Evolutionary conservation across 2,797 vertebrate species (phyloP).

Genomic region (Liparis tanakae): DNA sequence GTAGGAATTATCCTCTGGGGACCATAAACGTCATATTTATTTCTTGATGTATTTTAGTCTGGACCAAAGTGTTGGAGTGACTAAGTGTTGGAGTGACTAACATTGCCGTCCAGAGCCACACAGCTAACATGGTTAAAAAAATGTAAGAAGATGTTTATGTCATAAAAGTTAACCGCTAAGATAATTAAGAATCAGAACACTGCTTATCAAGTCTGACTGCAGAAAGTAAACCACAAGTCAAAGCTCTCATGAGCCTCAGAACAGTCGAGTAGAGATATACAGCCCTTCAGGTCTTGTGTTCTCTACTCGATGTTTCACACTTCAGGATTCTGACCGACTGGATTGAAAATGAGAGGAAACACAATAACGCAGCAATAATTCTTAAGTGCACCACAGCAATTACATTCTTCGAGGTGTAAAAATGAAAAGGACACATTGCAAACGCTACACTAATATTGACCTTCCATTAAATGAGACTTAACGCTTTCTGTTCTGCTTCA

Average conservation of each 20-base stretch:
- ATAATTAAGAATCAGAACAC: background rate
- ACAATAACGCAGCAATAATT: slow-evolving; percentile 51
- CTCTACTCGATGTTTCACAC: slow-evolving; percentile 1
- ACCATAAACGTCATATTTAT: background rate
- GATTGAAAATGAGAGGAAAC: slow-evolving; percentile 35
- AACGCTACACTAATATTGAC: slow-evolving; percentile 79
- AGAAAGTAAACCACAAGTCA: slow-evolving; percentile 13
- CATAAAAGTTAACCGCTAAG: background rate
- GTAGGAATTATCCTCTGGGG: background rate
- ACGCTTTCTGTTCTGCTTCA: slow-evolving; percentile 65
- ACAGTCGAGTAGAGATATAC: slow-evolving; percentile 11
- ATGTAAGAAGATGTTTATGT: slow-evolving; percentile 3
- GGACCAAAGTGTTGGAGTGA: background rate
- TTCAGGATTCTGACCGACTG: slow-evolving; percentile 20
- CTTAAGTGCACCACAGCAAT: slow-evolving; percentile 40
- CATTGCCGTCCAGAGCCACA: background rate
- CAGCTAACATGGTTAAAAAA: background rate
- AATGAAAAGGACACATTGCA: slow-evolving; percentile 63
- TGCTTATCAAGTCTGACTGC: background rate
- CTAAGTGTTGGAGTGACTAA: background rate
- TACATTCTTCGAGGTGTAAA: slow-evolving; percentile 63
- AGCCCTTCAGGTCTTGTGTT: slow-evolving; percentile 4
- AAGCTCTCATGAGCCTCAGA: slow-evolving; percentile 14
- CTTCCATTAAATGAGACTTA: slow-evolving; percentile 80
- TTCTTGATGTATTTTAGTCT: background rate